Base-by-base conservation (phyloP, 92 coral and sea anemone species). In the Epizoanthus ramosus region DNA sequence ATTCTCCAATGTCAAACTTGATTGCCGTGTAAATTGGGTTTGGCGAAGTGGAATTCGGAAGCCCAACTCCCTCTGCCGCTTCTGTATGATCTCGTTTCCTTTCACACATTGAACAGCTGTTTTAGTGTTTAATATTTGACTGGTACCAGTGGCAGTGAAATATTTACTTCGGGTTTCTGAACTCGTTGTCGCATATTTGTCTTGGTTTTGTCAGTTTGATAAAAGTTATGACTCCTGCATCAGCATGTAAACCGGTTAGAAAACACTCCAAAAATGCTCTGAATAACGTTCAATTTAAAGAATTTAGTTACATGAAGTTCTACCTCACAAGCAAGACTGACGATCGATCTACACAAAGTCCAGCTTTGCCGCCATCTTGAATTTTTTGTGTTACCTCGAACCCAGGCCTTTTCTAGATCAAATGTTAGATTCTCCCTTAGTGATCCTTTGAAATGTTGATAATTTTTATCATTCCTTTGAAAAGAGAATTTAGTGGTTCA, bases 11-110 rank as follows among this genome's bases (percentile, higher is more conserved):
- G 57, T 77, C 82, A 41, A 77, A 60, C 57, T 77, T 77, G 57
- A 77, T 41, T 17, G 66, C 35, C 43, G 82, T 47, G 53, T 45
- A 77, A 37, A 37, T 6, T 39, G 58, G 71, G 58, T 47, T 77
- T 37, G 82, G 82, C 24, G 71, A 57, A 52, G 71, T 77, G 82
- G 71, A 23, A 77, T 77, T 77, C 82, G 82, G 82, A 77, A 77
- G 39, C 47, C 45, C 68, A 68, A 75, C 69, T 75, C 81, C 81
- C 68, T 59, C 81, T 24, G 22, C 19, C 23, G 66, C 47, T 61
- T 19, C 70, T 43, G 71, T 22, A 21, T 28, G 17, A 16, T 41
- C 71, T 77, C 39, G 70, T 43, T 77, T 77, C 23, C 57, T 77
- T 63, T 77, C 82, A 31, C 82, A 77, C 82, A 77, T 77, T 61